Conservation (phyloP, 2,113 vertebrate species). For the Vanacampus margaritifer region DNA sequence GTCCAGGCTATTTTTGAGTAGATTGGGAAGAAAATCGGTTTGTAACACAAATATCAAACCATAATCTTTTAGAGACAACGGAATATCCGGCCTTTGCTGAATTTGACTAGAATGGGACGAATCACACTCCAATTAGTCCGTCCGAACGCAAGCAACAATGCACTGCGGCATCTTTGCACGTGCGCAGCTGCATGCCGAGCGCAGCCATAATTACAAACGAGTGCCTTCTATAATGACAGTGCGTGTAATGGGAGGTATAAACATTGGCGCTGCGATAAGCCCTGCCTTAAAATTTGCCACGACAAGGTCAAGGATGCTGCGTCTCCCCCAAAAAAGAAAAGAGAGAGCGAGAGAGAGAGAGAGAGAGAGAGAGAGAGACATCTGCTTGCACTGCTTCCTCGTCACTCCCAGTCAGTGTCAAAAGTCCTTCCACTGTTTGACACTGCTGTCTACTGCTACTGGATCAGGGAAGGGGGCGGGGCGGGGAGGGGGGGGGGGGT, state of each 20-base stretch:
- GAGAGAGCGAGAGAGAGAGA: too few relatives aligned
- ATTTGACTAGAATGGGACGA: too few relatives aligned
- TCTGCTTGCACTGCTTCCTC: conserved; percentile 58
- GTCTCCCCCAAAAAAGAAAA: conserved; percentile 44
- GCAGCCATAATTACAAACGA: conserved; percentile 48
- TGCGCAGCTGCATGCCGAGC: conserved; percentile 22
- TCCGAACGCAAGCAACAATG: not conserved
- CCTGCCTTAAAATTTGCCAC: conserved; percentile 64
- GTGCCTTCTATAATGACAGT: conserved; percentile 63
- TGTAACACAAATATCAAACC: too few relatives aligned
- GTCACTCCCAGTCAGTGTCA: conserved; percentile 67
- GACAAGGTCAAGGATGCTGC: conserved; percentile 65
- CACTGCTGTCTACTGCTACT: conserved; percentile 54
- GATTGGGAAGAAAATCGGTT: too few relatives aligned
- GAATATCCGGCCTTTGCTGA: too few relatives aligned
- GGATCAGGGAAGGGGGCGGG: conserved; percentile 27
- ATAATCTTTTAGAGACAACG: too few relatives aligned
- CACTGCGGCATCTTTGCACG: conserved; percentile 15
- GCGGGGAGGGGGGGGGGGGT: conserved; percentile 5
- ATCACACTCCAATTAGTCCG: not conserved
- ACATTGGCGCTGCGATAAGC: conserved; percentile 64
- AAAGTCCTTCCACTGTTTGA: conserved; percentile 54
- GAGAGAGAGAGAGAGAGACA: conserved; percentile 47
- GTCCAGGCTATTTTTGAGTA: too few relatives aligned
- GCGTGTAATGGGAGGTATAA: conserved; percentile 69